Percentiles rank a stretch among this genome's conserved stretches.
Evolutionary conservation across 2,113 vertebrate genomes (phyloP).

Genomic region (Microcebus tavaratra): DNA sequence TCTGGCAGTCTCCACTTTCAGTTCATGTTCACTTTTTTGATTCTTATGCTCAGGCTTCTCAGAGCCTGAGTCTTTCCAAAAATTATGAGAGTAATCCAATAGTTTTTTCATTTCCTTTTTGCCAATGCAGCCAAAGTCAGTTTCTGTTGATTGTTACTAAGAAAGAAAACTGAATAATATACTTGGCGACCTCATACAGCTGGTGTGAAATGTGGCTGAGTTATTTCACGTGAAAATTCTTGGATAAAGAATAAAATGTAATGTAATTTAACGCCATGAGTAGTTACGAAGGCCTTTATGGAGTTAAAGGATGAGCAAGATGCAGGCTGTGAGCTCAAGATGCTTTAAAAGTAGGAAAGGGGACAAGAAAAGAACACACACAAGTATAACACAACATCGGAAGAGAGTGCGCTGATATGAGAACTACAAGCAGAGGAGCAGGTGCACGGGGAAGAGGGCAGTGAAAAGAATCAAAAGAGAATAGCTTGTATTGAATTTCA

Average conservation of each 20-base stretch:
- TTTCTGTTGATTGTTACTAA: not conserved
- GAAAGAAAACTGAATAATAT: not conserved
- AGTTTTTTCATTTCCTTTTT: not conserved
- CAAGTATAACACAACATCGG: not conserved
- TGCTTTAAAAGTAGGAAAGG: not conserved
- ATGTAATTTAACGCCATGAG: not conserved
- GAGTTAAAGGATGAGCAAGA: not conserved
- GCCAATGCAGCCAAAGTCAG: not conserved
- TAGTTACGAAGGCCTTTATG: not conserved
- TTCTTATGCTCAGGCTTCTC: not conserved
- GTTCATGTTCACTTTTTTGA: not conserved
- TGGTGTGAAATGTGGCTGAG: not conserved
- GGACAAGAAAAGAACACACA: not conserved
- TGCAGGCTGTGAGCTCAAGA: not conserved
- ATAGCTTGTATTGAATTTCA: not conserved
- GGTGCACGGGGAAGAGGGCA: not conserved
- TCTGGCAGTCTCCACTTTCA: not conserved
- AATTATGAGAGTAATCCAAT: not conserved
- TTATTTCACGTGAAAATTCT: not conserved
- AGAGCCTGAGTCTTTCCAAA: not conserved
- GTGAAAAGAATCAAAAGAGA: not conserved
- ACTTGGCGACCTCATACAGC: not conserved
- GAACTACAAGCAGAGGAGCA: not conserved
- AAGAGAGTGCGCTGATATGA: not conserved
- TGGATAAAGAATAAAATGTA: not conserved